Percentiles rank a stretch among this genome's conserved stretches.
phyloP scores from a whole-genome alignment of 2,113 vertebrate species.

The Vulpes lagopus region DNA sequence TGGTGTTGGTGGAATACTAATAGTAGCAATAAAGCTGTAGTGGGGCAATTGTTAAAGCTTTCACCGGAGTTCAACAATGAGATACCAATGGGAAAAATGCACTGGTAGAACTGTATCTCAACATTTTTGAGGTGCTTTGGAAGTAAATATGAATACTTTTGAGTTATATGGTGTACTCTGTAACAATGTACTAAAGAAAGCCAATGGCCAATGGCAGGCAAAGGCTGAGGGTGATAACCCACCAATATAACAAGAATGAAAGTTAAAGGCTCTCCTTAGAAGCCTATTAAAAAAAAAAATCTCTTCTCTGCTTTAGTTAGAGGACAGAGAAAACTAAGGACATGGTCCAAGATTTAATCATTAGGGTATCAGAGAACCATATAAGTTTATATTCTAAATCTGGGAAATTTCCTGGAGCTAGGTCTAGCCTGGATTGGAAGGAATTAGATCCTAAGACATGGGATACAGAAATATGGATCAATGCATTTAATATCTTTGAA shows the following conservation, averaged over 20 bases:
- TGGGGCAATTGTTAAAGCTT: not conserved
- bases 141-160: not conserved
- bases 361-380: not conserved
- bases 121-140: not conserved
- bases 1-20: not conserved
- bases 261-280: not conserved
- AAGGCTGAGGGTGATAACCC: not conserved
- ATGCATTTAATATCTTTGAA: not conserved
- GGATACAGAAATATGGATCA: not conserved
- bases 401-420: not conserved
- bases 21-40: not conserved
- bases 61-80: not conserved
- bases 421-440: not conserved
- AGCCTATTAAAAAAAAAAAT: not conserved
- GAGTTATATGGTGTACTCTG: not conserved
- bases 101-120: not conserved
- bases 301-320: not conserved
- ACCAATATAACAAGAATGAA: not conserved
- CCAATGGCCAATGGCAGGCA: not conserved
- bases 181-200: not conserved
- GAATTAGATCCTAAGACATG: not conserved
- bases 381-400: not conserved
- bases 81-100: not conserved
- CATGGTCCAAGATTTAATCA: not conserved
- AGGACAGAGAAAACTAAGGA: not conserved